Percentiles rank a stretch among this genome's conserved stretches.
Conservation (phyloP, 2,888 invertebrate genomes). For the Drosophila merina region DNA sequence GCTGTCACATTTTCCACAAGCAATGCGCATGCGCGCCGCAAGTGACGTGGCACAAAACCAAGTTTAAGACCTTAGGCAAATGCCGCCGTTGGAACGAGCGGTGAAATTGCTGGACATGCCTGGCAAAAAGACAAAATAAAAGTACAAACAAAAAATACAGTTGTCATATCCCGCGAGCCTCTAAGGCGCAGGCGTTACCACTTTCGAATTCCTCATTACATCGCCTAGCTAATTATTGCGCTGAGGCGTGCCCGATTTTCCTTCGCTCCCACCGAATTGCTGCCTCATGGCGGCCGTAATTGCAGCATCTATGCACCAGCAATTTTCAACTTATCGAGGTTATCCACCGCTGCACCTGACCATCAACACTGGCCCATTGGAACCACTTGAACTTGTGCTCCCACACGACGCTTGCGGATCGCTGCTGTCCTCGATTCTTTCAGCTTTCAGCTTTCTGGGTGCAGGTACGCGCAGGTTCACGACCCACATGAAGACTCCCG, state of each 20-base stretch:
- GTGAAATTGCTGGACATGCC: conserved; percentile 45
- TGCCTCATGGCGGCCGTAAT: conserved; percentile 51
- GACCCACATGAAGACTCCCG: conserved; percentile 59
- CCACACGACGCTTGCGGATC: conserved; percentile 65
- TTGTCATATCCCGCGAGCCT: conserved; percentile 54
- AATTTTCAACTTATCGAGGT: conserved; percentile 56
- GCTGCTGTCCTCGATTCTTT: conserved; percentile 62
- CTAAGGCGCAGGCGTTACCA: conserved; percentile 34
- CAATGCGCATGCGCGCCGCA: conserved; percentile 57
- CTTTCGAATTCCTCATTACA: conserved; percentile 56
- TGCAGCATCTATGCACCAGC: conserved; percentile 34
- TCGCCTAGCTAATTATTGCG: conserved; percentile 52
- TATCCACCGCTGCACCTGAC: conserved; percentile 40
- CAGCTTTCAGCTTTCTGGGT: conserved; percentile 4
- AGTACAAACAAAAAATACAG: conserved; percentile 25
- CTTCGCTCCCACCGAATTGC: conserved; percentile 40
- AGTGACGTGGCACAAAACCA: conserved; percentile 63
- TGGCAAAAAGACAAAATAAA: conserved; percentile 27
- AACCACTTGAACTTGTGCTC: conserved; percentile 67
- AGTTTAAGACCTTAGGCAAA: conserved; percentile 27
- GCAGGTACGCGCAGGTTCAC: conserved; percentile 58
- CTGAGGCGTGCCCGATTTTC: conserved; percentile 45
- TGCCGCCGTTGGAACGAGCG: conserved; percentile 37
- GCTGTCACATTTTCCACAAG: conserved; percentile 58
- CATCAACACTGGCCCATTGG: conserved; percentile 27